Conservation (phyloP, 2,888 invertebrate genomes). For the Tetranychus piercei region DNA sequence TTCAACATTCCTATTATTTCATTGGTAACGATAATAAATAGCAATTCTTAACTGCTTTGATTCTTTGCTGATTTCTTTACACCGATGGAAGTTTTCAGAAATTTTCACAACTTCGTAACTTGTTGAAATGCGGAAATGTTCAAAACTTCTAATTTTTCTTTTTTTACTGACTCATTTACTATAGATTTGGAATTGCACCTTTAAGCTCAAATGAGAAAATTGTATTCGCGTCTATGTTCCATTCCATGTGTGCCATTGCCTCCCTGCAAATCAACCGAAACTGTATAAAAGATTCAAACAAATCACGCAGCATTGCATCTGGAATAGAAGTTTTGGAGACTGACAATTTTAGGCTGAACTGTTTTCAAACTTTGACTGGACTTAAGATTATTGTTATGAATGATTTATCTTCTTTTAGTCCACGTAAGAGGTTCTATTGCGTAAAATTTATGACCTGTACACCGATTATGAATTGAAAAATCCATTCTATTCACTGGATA, state of each 20-base stretch:
- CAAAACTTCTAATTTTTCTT: constrained; percentile 31
- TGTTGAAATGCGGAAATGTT: constrained; percentile 93
- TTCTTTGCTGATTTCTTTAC: too few species aligned
- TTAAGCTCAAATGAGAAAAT: constrained; percentile 97
- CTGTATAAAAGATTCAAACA: neutral
- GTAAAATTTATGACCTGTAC: constrained; percentile 84
- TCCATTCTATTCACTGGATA: constrained; percentile 95
- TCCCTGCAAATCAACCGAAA: constrained; percentile 20
- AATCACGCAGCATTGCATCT: constrained; percentile 65
- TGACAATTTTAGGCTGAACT: constrained; percentile 82
- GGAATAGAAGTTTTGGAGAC: constrained; percentile 83
- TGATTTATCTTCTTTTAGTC: constrained; percentile 39
- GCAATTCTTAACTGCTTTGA: too few species aligned
- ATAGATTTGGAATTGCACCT: constrained; percentile 58
- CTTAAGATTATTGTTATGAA: constrained; percentile 91
- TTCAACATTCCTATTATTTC: too few species aligned
- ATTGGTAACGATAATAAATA: too few species aligned
- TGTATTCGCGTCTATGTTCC: constrained; percentile 90
- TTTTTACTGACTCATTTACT: neutral
- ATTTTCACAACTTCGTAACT: too few species aligned
- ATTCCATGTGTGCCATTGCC: constrained; percentile 42
- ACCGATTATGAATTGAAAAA: constrained; percentile 95
- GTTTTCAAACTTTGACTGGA: constrained; percentile 89
- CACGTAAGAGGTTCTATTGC: constrained; percentile 45
- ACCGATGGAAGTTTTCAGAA: too few species aligned